Evolutionary conservation across 2,888 invertebrate genomes (phyloP), one percentile per base, ranked within the genome.

Genomic region (Teinopalpus imperialis): DNA sequence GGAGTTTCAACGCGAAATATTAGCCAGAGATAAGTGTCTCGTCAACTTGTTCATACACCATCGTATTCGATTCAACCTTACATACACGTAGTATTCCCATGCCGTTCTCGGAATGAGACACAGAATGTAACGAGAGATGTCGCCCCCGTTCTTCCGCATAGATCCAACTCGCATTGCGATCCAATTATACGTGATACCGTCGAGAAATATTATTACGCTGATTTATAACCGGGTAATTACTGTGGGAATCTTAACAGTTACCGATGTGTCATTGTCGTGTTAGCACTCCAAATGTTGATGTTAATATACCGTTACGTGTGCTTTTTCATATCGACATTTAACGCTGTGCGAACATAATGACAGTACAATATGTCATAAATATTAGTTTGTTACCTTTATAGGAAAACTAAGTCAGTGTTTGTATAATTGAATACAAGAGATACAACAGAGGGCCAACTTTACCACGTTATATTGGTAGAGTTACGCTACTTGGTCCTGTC

Each of bases 111-210:
- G 88, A 87, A 88, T 71, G 74, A 78, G 73, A 76, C 80, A 76
- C 71, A 82, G 78, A 81, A 81, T 85, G 88, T 82, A 87, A 87
- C 79, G 53, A 75, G 83, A 87, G 81, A 78, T 74, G 74, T 65
- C 67, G 70, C 73, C 68, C 65, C 71, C 74, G 66, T 70, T 77
- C 80, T 86, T 87, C 87, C 87, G 87, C 87, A 82, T 87, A 81
- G 70, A 77, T 67, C 68, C 68, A 67, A 68, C 77, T 85, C 79
- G 70, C 81, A 82, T 85, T 83, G 80, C 83, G 70, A 81, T 80
- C 78, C 79, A 82, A 85, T 87, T 86, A 85, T 83, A 83, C 72
- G 69, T 78, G 82, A 83, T 81, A 85, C 77, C 56, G 65, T 63
- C 66, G 68, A 82, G 76, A 80, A 77, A 79, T 81, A 81, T 74